These are phyloP conservation scores for Herpailurus yagouaroundi DNA, from an alignment of 2,113 vertebrate species.

Conservation along the genomic window DNA sequence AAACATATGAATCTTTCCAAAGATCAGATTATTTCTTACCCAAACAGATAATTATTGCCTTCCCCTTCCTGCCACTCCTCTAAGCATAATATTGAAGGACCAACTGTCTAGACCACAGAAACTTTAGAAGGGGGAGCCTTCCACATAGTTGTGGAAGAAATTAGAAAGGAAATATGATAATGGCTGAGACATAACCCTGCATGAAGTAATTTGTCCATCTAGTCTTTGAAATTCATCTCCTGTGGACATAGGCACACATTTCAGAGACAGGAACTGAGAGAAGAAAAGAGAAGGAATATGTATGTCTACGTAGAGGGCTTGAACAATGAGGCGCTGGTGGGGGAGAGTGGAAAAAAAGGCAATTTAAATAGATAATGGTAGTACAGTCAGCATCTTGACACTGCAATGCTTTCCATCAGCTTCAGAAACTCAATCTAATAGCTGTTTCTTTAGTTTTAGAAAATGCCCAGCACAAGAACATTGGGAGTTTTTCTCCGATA, in stretches of 20 bases:
- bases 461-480: background rate
- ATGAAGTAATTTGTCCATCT: background rate
- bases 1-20: conserved; percentile 58
- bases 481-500: background rate
- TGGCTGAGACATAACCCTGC: background rate
- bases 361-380: background rate
- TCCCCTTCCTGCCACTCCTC: conserved; percentile 39
- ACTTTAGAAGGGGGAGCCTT: conserved; percentile 7
- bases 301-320: background rate
- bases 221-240: background rate
- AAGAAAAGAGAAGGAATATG: background rate
- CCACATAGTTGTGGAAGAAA: background rate
- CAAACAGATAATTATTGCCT: conserved; percentile 53
- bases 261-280: background rate
- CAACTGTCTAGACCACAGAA: conserved; percentile 45
- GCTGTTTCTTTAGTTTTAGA: background rate
- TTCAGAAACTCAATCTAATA: background rate
- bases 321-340: background rate
- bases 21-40: conserved; percentile 36
- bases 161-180: background rate
- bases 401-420: background rate
- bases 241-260: background rate
- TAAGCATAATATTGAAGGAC: conserved; percentile 55
- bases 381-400: background rate
- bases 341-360: background rate